phyloP scores from a whole-genome alignment of 2,797 vertebrate genomes.

The Pangasius larnaudii region DNA sequence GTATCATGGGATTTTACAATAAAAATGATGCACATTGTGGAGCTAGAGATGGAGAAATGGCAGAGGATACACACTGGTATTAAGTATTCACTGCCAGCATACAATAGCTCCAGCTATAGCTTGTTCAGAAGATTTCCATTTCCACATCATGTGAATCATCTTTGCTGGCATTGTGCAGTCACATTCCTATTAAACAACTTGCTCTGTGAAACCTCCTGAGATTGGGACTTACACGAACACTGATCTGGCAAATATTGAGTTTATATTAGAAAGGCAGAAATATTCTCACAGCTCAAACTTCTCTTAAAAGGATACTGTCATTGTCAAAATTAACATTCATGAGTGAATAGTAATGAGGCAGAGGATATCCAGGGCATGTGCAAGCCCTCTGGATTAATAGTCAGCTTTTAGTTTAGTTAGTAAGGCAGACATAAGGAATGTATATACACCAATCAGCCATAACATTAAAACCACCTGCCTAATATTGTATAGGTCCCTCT shows the following conservation, averaged over 20 bases:
- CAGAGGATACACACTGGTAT: slow-evolving; percentile 64
- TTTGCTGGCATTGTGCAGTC: slow-evolving; percentile 63
- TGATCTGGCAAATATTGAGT: slow-evolving; percentile 52
- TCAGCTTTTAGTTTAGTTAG: slow-evolving; percentile 9
- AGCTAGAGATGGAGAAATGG: slow-evolving; percentile 59
- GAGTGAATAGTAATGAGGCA: slow-evolving; percentile 43
- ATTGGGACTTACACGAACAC: slow-evolving; percentile 56
- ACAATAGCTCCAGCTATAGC: slow-evolving; percentile 61
- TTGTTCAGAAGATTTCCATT: slow-evolving; percentile 65
- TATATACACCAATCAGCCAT: too few relatives aligned
- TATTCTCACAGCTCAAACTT: slow-evolving; percentile 39
- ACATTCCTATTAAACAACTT: slow-evolving; percentile 57
- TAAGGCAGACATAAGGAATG: not conserved
- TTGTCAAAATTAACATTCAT: slow-evolving; percentile 47
- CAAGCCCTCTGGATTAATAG: slow-evolving; percentile 7
- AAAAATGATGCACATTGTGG: slow-evolving; percentile 59
- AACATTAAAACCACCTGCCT: too few relatives aligned
- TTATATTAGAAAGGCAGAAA: slow-evolving; percentile 52
- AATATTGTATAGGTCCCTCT: too few relatives aligned
- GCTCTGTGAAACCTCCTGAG: slow-evolving; percentile 59
- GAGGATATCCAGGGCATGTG: slow-evolving; percentile 25
- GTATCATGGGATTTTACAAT: slow-evolving; percentile 65
- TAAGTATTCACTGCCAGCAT: slow-evolving; percentile 67
- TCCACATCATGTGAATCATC: slow-evolving; percentile 64
- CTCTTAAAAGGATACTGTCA: slow-evolving; percentile 40